Evolutionary conservation across 2,113 vertebrate species (phyloP).

Genomic region (Nothobranchius furzeri): DNA sequence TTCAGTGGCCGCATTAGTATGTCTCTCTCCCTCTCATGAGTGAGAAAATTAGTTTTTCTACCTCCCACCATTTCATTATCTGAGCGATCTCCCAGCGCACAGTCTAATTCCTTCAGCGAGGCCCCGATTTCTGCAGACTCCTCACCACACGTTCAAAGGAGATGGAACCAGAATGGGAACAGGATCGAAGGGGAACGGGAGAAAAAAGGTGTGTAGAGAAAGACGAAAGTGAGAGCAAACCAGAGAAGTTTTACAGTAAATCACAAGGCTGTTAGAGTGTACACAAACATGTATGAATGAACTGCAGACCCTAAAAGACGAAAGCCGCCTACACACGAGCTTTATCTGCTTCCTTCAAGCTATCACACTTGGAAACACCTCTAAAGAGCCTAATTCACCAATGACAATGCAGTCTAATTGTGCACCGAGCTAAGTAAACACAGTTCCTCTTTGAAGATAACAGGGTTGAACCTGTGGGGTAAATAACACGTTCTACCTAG

Average conservation of each 20-base stretch:
- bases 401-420: slow-evolving; percentile 55
- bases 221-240: slow-evolving; percentile 9
- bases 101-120: slow-evolving; percentile 69
- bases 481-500: slow-evolving; percentile 11
- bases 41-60: slow-evolving; percentile 75
- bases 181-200: slow-evolving; percentile 34
- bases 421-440: slow-evolving; percentile 27
- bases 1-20: slow-evolving; percentile 68
- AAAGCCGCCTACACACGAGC: slow-evolving; percentile 28
- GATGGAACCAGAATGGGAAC: slow-evolving; percentile 68
- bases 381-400: slow-evolving; percentile 29
- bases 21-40: slow-evolving; percentile 51
- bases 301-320: slow-evolving; percentile 23
- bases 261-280: slow-evolving; percentile 27
- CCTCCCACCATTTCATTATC: slow-evolving; percentile 78
- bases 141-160: slow-evolving; percentile 48
- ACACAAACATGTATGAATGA: not conserved
- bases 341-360: slow-evolving; percentile 39
- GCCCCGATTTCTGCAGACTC: slow-evolving; percentile 53
- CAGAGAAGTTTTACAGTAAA: slow-evolving; percentile 44
- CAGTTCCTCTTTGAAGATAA: slow-evolving; percentile 34
- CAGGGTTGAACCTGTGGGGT: slow-evolving; percentile 10
- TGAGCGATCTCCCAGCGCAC: slow-evolving; percentile 67
- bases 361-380: slow-evolving; percentile 31
- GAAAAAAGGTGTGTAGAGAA: slow-evolving; percentile 1